Conservation (phyloP, 2,113 vertebrate genomes). For the Rhabdornis inornatus region DNA sequence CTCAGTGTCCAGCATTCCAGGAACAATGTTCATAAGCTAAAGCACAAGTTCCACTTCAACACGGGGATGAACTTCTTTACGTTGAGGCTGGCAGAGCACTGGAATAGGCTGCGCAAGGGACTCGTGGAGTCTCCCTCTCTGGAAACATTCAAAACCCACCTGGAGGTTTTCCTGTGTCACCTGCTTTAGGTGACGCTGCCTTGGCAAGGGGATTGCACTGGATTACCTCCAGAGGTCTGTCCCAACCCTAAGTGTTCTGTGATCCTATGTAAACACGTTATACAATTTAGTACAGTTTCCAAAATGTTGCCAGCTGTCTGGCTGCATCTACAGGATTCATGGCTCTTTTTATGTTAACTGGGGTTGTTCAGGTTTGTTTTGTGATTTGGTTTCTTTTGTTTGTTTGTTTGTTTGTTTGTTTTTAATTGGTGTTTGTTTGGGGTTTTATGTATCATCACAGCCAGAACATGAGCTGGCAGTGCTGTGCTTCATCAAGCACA, state of each 20-base stretch:
- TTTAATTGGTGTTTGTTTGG: not conserved
- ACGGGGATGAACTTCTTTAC: not conserved
- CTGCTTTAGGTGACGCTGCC: not conserved
- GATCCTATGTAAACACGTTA: not conserved
- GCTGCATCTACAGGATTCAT: no score
- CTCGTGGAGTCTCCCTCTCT: not conserved
- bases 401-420: not conserved
- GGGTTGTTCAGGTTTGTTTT: not conserved
- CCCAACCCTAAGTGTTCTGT: not conserved
- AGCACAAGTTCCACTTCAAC: not conserved
- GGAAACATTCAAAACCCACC: not conserved
- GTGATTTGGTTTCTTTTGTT: not conserved
- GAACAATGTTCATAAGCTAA: not conserved
- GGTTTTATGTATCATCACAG: not conserved
- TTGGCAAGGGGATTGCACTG: no score
- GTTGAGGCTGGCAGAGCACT: not conserved
- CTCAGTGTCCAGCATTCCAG: no score
- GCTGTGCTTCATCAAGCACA: not conserved
- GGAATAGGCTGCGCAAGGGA: no score
- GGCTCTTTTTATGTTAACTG: not conserved
- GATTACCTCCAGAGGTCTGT: not conserved
- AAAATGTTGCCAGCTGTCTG: not conserved
- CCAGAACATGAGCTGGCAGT: accelerated
- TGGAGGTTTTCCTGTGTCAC: not conserved
- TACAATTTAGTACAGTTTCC: accelerated